Base-by-base conservation (phyloP, 2,888 invertebrate species). In the Drosophila subquinaria region DNA sequence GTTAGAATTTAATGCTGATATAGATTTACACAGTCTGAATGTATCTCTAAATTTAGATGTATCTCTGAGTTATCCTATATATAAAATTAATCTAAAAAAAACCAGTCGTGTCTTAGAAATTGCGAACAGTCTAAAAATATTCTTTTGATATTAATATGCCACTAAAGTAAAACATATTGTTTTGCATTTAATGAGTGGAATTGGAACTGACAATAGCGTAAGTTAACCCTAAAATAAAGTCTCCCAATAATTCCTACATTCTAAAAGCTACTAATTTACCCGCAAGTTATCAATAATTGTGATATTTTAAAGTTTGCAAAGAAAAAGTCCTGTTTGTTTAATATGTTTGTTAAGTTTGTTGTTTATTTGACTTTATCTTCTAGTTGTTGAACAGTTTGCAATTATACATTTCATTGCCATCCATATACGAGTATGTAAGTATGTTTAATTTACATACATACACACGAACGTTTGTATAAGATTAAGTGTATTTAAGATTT, bases 341-440 rank as follows among this genome's bases (percentile, higher is more conserved):
- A 69, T 66, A 59, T 30, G 47, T 57, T 52, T 72, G 55, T 78
- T 83, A 83, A 80, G 59, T 85, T 84, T 70, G 66, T 74, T 55
- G 76, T 88, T 84, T 84, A 85, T 84, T 88, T 80, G 68, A 78
- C 76, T 85, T 82, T 69, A 85, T 80, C 69, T 53, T 80, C 86
- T 82, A 88, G 73, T 78, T 85, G 50, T 76, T 81, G 84, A 86
- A 85, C 83, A 81, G 66, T 71, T 76, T 63, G 72, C 72, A 72
- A 57, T 77, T 65, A 55, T 70, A 52, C 60, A 47, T 73, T 68
- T 70, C 48, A 62, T 50, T 57, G 42, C 42, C 62, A 67, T 59
- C 13, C 61, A 36, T 52, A 65, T 53, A 70, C 57, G 66, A 15
- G 35, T 13, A 45, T 38, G 56, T 66, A 42, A 6, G 6, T 57